Conservation (phyloP, 2,888 invertebrate species). For the Cosmia trapezina region DNA sequence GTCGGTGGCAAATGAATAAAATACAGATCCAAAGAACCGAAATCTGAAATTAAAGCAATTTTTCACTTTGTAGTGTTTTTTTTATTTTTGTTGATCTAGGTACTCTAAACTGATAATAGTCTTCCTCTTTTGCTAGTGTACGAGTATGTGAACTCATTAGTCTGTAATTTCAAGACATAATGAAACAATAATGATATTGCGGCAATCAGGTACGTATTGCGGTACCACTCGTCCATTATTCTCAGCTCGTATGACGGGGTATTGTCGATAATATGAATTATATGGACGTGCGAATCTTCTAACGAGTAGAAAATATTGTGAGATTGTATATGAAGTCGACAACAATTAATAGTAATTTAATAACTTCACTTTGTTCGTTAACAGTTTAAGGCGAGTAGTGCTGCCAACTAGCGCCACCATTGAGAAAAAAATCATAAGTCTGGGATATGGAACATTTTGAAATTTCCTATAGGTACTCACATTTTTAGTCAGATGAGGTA, state of each 20-base stretch:
- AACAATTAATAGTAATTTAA: too few species aligned
- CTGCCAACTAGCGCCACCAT: too few species aligned
- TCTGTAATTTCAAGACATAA: slow-evolving; percentile 4
- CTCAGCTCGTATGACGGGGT: not conserved
- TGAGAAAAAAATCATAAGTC: too few species aligned
- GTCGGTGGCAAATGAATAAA: too few species aligned
- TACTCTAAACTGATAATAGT: too few species aligned
- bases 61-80: too few species aligned
- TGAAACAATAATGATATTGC: slow-evolving; percentile 4
- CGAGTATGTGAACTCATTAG: not conserved
- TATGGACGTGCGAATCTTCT: slow-evolving; percentile 1
- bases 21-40: too few species aligned
- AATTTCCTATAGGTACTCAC: too few species aligned
- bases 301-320: slow-evolving; percentile 1
- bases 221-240: slow-evolving; percentile 3
- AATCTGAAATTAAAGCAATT: too few species aligned
- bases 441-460: too few species aligned
- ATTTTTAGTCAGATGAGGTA: too few species aligned
- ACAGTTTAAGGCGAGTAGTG: not conserved
- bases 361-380: not conserved
- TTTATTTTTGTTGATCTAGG: too few species aligned
- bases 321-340: not conserved
- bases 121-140: not conserved
- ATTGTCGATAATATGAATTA: slow-evolving; percentile 12
- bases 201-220: not conserved